Evolutionary conservation across 2,113 vertebrate genomes (phyloP).

Genomic region (Pseudonaja textilis): DNA sequence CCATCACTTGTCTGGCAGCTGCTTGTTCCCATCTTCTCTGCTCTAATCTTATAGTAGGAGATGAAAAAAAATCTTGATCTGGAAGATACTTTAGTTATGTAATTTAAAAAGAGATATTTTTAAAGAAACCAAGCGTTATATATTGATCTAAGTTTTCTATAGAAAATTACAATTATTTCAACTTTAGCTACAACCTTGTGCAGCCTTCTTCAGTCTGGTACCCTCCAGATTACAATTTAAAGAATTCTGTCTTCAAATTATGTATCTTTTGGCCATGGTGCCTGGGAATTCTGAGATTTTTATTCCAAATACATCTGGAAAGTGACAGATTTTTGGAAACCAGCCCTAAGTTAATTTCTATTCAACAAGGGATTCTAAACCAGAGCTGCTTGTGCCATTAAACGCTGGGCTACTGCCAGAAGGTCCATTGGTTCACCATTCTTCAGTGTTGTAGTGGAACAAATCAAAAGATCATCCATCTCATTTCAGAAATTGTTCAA

Average conservation of each 20-base stretch:
- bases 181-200: neutral
- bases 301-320: neutral
- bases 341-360: neutral
- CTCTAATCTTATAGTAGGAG: neutral
- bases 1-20: neutral
- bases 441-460: neutral
- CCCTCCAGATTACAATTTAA: neutral
- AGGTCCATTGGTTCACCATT: neutral
- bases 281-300: neutral
- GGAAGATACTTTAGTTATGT: neutral
- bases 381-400: too few species aligned
- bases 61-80: neutral
- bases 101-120: neutral
- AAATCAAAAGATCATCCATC: neutral
- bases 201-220: neutral
- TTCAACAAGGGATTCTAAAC: neutral
- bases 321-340: neutral
- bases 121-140: neutral
- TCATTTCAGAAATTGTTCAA: neutral
- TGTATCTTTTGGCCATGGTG: neutral
- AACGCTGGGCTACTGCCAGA: neutral
- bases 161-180: neutral
- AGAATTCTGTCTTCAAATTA: neutral
- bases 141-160: slow-evolving; percentile 14
- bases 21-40: neutral